Base-by-base conservation (phyloP, 2,888 invertebrate species). In the Plagodis dolabraria region DNA sequence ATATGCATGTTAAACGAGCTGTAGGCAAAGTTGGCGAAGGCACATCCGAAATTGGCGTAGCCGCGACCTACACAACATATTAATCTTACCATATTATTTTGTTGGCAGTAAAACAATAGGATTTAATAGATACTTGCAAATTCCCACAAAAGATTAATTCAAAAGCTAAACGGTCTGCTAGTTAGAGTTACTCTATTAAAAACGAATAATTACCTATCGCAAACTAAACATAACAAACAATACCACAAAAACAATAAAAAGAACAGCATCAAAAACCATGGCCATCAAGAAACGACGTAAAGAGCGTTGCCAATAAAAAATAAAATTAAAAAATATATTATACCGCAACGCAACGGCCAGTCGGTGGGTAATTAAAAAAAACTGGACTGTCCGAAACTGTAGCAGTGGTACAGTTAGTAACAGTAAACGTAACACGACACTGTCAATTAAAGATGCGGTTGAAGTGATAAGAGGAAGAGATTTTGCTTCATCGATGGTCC, bases 361-460 rank as follows among this genome's bases (percentile, higher is more conserved):
- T 68, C 67, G 65, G 67, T 65, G 67, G 69, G 70, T 83, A 86
- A 86, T 87, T 85, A 86, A 83, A 83, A 85, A 80, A 86, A 84
- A 80, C 70, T 75, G 75, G 74, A 77, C 77, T 65, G 80, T 77
- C 82, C 83, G 71, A 89, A 89, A 87, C 78, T 87, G 85, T 85
- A 85, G 79, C 85, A 82, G 70, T 62, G 77, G 75, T 88, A 90
- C 90, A 85, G 89, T 89, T 89, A 89, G 75, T 84, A 89, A 85
- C 85, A 81, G 84, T 85, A 81, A 81, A 79, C 75, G 85, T 84
- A 84, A 87, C 81, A 77, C 76, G 81, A 85, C 82, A 85, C 79
- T 83, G 72, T 79, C 85, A 85, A 82, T 84, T 82, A 80, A 78
- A 79, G 75, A 74, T 69, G 54, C 56, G 74, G 71, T 54, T 7